Evolutionary conservation across 2,888 invertebrate genomes (phyloP).

Genomic region (Chaitophorus viminalis): DNA sequence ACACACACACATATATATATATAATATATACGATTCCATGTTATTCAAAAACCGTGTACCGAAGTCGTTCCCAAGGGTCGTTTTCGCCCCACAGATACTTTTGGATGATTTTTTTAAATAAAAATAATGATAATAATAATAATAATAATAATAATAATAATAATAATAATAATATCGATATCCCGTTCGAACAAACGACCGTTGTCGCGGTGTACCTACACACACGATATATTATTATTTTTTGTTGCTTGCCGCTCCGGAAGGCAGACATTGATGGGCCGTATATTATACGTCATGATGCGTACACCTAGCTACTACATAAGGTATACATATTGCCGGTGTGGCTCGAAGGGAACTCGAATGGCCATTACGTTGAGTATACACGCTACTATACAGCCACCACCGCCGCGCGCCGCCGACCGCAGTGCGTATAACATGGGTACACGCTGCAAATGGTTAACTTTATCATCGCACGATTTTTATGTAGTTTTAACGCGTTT

Average conservation of each 20-base stretch:
- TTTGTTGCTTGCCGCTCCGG: not conserved
- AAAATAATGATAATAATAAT: conserved; percentile 25
- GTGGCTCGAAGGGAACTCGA: not conserved
- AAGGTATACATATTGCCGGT: not conserved
- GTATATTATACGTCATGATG: not conserved
- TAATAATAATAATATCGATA: conserved; percentile 33
- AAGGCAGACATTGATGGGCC: conserved; percentile 7
- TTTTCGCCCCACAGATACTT: conserved; percentile 26
- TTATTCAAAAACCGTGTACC: conserved; percentile 13
- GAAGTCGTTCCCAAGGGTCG: conserved; percentile 52
- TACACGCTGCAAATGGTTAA: conserved; percentile 3
- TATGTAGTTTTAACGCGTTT: not conserved
- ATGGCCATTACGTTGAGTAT: not conserved
- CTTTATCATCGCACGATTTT: conserved; percentile 22
- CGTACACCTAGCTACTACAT: not conserved
- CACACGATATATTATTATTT: too few relatives aligned
- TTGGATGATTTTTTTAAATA: not conserved
- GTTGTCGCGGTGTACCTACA: conserved; percentile 11
- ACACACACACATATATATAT: not conserved
- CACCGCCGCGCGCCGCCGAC: too few relatives aligned
- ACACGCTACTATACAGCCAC: too few relatives aligned
- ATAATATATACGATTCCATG: not conserved
- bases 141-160: conserved; percentile 21
- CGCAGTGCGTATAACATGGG: too few relatives aligned
- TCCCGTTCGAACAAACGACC: not conserved